phyloP scores from a whole-genome alignment of 2,888 invertebrate genomes.

The Apeira syringaria region DNA sequence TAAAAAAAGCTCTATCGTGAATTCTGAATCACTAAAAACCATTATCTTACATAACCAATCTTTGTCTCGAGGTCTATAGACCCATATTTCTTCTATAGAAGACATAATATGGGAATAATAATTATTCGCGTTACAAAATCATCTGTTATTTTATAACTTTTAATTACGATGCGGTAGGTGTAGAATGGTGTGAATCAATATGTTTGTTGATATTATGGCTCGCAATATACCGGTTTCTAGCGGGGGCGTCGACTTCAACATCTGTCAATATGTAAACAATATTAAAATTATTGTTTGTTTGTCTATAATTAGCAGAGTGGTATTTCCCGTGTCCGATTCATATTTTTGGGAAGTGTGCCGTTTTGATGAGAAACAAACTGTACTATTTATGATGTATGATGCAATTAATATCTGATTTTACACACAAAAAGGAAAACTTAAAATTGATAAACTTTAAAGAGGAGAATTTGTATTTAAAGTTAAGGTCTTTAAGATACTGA shows the following conservation, averaged over 20 bases:
- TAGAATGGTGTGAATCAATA: conserved; percentile 33
- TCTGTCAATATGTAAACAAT: conserved; percentile 14
- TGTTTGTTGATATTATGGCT: conserved; percentile 24
- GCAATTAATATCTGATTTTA: too few species aligned
- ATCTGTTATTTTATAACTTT: conserved; percentile 28
- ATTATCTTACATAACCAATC: conserved; percentile 8
- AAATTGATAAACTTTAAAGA: too few species aligned
- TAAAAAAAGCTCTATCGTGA: conserved; percentile 3
- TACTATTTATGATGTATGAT: too few species aligned
- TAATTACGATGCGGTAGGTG: conserved; percentile 30
- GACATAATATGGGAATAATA: conserved; percentile 41
- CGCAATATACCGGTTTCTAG: neutral
- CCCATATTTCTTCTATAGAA: too few species aligned
- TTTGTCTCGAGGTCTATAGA: too few species aligned
- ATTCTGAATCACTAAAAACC: conserved; percentile 4
- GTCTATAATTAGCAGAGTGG: conserved; percentile 10
- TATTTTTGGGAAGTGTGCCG: conserved; percentile 8
- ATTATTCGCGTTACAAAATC: conserved; percentile 44
- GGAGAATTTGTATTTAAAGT: too few species aligned
- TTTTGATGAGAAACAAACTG: too few species aligned
- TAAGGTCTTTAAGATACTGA: too few species aligned
- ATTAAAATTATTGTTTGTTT: conserved; percentile 16
- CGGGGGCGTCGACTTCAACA: conserved; percentile 12
- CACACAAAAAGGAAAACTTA: too few species aligned
- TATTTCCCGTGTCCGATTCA: conserved; percentile 5